Conservation (phyloP, 2,888 invertebrate genomes). For the Chrysotoxum bicinctum region DNA sequence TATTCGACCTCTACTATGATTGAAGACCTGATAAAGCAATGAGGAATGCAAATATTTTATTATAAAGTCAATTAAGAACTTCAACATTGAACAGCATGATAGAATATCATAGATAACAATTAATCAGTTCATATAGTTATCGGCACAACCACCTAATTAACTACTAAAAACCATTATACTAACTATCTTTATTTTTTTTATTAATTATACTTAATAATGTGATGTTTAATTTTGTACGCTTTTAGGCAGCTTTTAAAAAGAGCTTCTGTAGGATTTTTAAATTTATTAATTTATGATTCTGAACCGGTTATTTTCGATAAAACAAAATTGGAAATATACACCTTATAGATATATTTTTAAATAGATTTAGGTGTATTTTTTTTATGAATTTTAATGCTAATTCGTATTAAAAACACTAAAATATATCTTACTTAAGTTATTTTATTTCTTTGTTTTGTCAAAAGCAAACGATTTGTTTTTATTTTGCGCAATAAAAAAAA, state of each 20-base stretch:
- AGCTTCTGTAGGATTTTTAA: not conserved
- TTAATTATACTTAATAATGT: not conserved
- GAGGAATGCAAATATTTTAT: too few relatives aligned
- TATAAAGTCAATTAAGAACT: too few relatives aligned
- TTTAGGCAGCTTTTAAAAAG: not conserved
- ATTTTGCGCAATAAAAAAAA: conserved; percentile 56
- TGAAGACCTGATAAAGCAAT: too few relatives aligned
- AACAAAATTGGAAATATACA: not conserved
- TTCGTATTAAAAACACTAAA: not conserved
- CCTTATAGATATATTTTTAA: not conserved
- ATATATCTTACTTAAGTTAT: not conserved
- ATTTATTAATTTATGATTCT: not conserved
- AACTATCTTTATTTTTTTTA: not conserved
- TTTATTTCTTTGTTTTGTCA: conserved; percentile 32
- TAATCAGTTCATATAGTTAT: not conserved
- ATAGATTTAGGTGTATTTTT: not conserved
- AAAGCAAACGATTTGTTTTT: conserved; percentile 52
- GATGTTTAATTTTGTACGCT: not conserved
- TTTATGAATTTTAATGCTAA: not conserved
- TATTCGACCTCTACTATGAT: too few relatives aligned
- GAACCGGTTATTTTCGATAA: not conserved
- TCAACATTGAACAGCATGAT: too few relatives aligned
- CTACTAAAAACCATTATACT: not conserved
- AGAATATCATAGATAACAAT: too few relatives aligned
- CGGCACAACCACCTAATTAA: not conserved